Evolutionary conservation across 2,797 vertebrate species (phyloP), one percentile per base, ranked within the genome.

Genomic region (Danio kyathit): DNA sequence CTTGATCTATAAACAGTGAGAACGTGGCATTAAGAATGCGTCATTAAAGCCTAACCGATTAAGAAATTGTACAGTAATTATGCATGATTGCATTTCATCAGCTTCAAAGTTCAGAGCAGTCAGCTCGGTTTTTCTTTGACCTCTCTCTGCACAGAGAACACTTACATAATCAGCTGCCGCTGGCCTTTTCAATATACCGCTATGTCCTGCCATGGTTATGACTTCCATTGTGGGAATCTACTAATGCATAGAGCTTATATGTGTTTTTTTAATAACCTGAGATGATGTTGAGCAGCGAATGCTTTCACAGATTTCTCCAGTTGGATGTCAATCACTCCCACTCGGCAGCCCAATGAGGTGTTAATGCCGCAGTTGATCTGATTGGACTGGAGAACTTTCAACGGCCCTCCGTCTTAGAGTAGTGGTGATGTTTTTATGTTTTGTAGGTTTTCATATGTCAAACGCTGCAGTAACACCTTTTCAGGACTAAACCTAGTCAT

Each of bases 371-470:
- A 70, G 66, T 84, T 84, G 82, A 83, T 64, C 54, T 29, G 59
- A 60, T 60, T 70, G 60, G 48, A 54, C 79, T 17, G 21, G 71
- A 52, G 29, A 14, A 61, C 44, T n/a, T 71, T 69, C 60, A 60
- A 54, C 71, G 5, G 59, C 21, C 48, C 1, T 57, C 16, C 5
- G 60, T 11, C 56, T 38, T 13, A 29, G 54, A 2, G 41, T 69
- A 29, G 51, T 70, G 86, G 52, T 89, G 84, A 87, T 85, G 81
- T 87, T 82, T 91, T 86, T 84, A 87, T 76, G 81, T 79, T 48
- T 40, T 75, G 48, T 80, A 66, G 7, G 70, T 69, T 80, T 83
- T 80, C 17, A 65, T 56, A 69, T 84, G 57, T 56, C 77, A 75
- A 67, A 41, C 65, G 59, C 44, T 80, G 60, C 16, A 56, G 49